Evolutionary conservation across 2,113 vertebrate species (phyloP).

Genomic region (Siniperca chuatsi): DNA sequence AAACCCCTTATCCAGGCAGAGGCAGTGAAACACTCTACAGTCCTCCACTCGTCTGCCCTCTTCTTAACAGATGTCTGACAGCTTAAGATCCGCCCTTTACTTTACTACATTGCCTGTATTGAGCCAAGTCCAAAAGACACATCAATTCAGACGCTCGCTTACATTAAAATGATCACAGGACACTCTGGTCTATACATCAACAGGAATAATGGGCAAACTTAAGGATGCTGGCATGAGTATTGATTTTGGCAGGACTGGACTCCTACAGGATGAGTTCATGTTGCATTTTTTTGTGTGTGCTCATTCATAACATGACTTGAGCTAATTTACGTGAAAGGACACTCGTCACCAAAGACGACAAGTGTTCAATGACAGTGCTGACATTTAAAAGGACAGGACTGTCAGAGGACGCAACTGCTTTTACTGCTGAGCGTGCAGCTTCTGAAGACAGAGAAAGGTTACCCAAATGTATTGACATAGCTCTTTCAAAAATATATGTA

Average conservation of each 20-base stretch:
- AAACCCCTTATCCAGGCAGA: background rate
- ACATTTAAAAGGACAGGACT: slow-evolving; percentile 44
- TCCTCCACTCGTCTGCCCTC: background rate
- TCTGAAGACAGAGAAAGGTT: slow-evolving; percentile 36
- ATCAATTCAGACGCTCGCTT: slow-evolving; percentile 43
- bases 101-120: slow-evolving; percentile 42
- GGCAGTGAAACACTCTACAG: background rate
- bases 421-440: slow-evolving; percentile 43
- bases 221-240: slow-evolving; percentile 37
- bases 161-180: slow-evolving; percentile 53
- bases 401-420: slow-evolving; percentile 12
- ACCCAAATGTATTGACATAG: slow-evolving; percentile 9
- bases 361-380: slow-evolving; percentile 46
- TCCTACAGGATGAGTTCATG: slow-evolving; percentile 40
- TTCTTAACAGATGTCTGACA: slow-evolving; percentile 35
- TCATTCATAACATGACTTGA: slow-evolving; percentile 43
- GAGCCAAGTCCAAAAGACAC: slow-evolving; percentile 49
- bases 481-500: background rate
- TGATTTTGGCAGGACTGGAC: slow-evolving; percentile 47
- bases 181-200: slow-evolving; percentile 52
- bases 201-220: slow-evolving; percentile 48
- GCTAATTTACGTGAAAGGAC: slow-evolving; percentile 50
- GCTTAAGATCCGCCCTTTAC: slow-evolving; percentile 33
- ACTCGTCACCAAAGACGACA: slow-evolving; percentile 3
- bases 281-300: slow-evolving; percentile 14